Base-by-base conservation (phyloP, 2,888 invertebrate genomes). In the Hoplodrina ambigua region DNA sequence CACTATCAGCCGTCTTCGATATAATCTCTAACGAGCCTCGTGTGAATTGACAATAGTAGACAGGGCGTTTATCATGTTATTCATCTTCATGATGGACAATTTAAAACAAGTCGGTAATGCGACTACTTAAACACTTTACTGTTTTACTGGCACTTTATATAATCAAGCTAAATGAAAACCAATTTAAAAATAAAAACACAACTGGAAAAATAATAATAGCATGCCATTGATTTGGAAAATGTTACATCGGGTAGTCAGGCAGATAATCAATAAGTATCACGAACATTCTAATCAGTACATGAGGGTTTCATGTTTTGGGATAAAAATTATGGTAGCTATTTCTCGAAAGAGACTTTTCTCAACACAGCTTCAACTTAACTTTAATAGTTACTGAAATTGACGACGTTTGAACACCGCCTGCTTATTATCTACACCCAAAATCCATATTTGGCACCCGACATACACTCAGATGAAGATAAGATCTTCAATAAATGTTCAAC, bases 381-480 rank as follows among this genome's bases (percentile, higher is more conserved):
- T 53, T 33, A 13, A 68, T 30, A 53, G 13, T 68, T 19, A 67
- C 44, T 19, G 19, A 25, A 46, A 67, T 20, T 55, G 30, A 20
- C 1, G n/a, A 33, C 17, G 20, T 53, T 67, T 30, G 20, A 10
- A 13, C 30, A 19, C 10, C 0, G 19, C 1, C 10, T 52, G 30
- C 25, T 20, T 70, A 41, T 20, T 52, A 69, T 69, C 71, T 69
- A 33, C 17, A 33, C 52, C 44, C 50, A 30, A 71, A 33, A n/a
- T 57, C 50, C 30, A 69, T 56, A 30, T 30, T 44, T 68, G 15
- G 41, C 57, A 56, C 71, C 30, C 69, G 50, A 55, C 44, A 44
- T 13, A 15, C 56, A 54, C 59, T n/a, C 17, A 37, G 59, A 76
- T 55, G 44, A 50, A 50, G 50, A 62, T 62, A 56, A 73, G 71